These are phyloP conservation scores for Danaus plexippus DNA, from an alignment of 1,140 invertebrate species.

Conservation along the genomic window DNA sequence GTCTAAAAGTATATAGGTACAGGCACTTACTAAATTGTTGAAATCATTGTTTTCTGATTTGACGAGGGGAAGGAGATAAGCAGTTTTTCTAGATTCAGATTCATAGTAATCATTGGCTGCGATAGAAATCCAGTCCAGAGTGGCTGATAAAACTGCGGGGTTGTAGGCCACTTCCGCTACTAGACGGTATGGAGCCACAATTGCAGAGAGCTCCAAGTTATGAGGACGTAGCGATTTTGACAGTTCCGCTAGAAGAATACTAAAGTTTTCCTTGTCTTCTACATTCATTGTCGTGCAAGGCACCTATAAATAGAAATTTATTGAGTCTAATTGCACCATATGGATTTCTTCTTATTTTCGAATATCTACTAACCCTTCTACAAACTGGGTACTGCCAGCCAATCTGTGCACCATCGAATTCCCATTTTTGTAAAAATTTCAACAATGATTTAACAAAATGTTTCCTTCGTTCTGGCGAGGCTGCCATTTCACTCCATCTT, in stretches of 20 bases:
- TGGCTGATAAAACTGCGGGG: conserved; percentile 77
- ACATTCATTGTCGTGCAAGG: conserved; percentile 35
- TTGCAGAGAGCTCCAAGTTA: conserved; percentile 82
- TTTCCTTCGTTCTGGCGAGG: conserved; percentile 70
- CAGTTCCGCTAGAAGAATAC: conserved; percentile 79
- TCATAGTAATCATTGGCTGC: conserved; percentile 93
- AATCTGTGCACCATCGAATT: conserved; percentile 80
- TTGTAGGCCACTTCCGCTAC: conserved; percentile 88
- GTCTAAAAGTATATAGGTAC: not conserved
- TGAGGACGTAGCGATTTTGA: conserved; percentile 78
- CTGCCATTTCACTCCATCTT: conserved; percentile 77
- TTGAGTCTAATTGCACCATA: conserved; percentile 4
- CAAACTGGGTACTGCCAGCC: conserved; percentile 85
- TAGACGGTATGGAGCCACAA: conserved; percentile 87
- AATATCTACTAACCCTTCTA: conserved; percentile 73
- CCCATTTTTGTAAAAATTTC: conserved; percentile 76
- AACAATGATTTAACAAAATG: conserved; percentile 76
- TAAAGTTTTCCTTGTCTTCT: conserved; percentile 84
- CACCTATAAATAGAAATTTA: conserved; percentile 30
- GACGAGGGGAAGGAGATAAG: conserved; percentile 86
- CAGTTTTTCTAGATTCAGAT: conserved; percentile 87
- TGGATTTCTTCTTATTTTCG: not conserved
- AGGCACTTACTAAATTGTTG: conserved; percentile 20
- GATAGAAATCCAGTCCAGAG: conserved; percentile 87
- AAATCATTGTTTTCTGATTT: conserved; percentile 23